Percentiles rank a stretch among this genome's conserved stretches.
phyloP scores from a whole-genome alignment of 2,888 invertebrate genomes.

The Thereva unica region DNA sequence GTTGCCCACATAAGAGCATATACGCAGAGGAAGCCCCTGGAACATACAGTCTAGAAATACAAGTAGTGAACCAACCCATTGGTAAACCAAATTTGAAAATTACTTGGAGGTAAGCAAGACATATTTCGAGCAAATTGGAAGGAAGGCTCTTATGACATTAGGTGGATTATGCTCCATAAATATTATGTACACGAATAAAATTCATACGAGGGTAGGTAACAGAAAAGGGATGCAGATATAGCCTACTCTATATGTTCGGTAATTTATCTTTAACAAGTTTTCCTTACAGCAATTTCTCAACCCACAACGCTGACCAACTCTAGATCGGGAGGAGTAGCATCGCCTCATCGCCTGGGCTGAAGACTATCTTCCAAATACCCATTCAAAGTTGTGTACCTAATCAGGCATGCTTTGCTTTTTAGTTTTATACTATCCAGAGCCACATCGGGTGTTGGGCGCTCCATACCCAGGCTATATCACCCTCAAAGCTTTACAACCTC shows the following conservation, averaged over 20 bases:
- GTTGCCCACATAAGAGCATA: constrained; percentile 20
- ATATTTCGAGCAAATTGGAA: constrained; percentile 42
- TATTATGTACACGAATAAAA: constrained; percentile 14
- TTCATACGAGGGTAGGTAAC: not conserved
- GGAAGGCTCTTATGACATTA: constrained; percentile 39
- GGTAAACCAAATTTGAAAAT: constrained; percentile 38
- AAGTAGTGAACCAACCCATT: constrained; percentile 40
- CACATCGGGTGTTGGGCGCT: not conserved
- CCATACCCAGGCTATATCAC: constrained; percentile 4
- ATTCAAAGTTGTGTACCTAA: constrained; percentile 41
- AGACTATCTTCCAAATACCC: constrained; percentile 32
- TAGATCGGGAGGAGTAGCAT: constrained; percentile 28
- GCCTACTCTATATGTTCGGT: constrained; percentile 36
- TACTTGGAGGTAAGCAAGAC: constrained; percentile 42
- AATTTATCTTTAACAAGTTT: constrained; percentile 44
- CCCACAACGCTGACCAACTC: constrained; percentile 32
- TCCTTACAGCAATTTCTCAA: constrained; percentile 43
- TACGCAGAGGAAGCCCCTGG: constrained; percentile 8
- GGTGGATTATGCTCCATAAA: constrained; percentile 32
- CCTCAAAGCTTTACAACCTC: not conserved
- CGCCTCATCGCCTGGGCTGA: not conserved
- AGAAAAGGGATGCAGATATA: constrained; percentile 12
- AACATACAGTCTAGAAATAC: constrained; percentile 31
- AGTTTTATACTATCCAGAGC: constrained; percentile 34
- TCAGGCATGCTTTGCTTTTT: constrained; percentile 42